A percentile compares a stretch with the other conserved stretches of the same genome.
Conservation (phyloP, 2,113 vertebrate genomes). For the Lophochroa leadbeateri region DNA sequence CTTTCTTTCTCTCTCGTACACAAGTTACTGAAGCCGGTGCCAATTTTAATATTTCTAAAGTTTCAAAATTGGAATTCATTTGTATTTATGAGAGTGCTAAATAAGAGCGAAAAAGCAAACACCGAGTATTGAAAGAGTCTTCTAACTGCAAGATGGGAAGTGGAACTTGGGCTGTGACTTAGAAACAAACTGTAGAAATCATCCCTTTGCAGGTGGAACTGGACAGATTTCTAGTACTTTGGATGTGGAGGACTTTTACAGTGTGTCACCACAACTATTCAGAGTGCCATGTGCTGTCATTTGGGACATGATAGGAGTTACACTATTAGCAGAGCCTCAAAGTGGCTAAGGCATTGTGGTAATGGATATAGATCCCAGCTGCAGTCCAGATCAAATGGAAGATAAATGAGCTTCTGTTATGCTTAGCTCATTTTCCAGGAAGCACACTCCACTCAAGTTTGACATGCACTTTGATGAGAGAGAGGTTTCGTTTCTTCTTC, state of each 20-base stretch:
- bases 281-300: not conserved
- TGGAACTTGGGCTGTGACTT: not conserved
- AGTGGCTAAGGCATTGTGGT: not conserved
- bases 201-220: not conserved
- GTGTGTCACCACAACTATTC: not conserved
- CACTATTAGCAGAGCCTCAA: not conserved
- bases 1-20: not conserved
- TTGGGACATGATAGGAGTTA: not conserved
- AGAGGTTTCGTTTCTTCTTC: slow-evolving; percentile 38
- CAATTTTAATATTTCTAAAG: not conserved
- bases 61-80: not conserved
- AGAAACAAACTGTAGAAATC: not conserved
- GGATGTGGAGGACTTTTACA: not conserved
- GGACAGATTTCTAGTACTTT: not conserved
- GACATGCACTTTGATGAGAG: slow-evolving; percentile 38
- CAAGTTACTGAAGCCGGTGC: not conserved
- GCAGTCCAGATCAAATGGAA: slow-evolving; percentile 57
- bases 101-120: not conserved
- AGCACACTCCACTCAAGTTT: slow-evolving; percentile 24
- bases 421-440: slow-evolving; percentile 49
- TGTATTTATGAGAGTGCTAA: not conserved
- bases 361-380: slow-evolving; percentile 54
- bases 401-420: slow-evolving; percentile 59
- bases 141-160: not conserved
- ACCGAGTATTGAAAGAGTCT: not conserved